Percentiles rank a stretch among this genome's conserved stretches.
Evolutionary conservation across 1,140 invertebrate species (phyloP).

Genomic region (Augochlora pura): DNA sequence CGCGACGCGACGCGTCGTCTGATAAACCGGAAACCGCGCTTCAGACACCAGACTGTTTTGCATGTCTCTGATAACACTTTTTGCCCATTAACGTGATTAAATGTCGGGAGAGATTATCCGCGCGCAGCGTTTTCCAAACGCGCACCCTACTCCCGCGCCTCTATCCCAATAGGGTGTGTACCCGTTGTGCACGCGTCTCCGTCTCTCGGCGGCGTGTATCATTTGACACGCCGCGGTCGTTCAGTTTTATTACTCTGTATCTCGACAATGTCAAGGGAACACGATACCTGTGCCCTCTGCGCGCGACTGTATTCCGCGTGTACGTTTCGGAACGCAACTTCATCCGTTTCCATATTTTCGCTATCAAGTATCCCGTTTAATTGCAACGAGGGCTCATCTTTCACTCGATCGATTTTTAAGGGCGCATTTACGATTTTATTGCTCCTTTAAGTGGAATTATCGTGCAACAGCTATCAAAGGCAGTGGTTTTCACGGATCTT

Average conservation of each 20-base stretch:
- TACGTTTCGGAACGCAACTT: background rate
- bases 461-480: no score
- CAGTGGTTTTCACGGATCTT: no score
- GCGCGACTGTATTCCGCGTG: no score
- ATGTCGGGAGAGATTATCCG: slow-evolving; percentile 58
- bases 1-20: background rate
- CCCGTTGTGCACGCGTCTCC: background rate
- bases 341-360: background rate
- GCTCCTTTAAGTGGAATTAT: no score
- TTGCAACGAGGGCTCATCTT: background rate
- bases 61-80: slow-evolving; percentile 71
- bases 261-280: background rate
- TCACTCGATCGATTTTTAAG: background rate
- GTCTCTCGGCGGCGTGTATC: background rate
- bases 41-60: slow-evolving; percentile 62
- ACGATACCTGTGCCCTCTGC: no score
- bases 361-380: no score
- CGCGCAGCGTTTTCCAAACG: slow-evolving; percentile 52
- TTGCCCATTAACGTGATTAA: slow-evolving; percentile 76
- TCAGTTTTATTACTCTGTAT: background rate
- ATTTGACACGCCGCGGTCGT: background rate
- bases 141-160: background rate
- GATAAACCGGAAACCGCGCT: slow-evolving; percentile 60
- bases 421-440: background rate
- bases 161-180: no score